Evolutionary conservation across 2,888 invertebrate species (phyloP).

Genomic region (Drosophila macrospina): DNA sequence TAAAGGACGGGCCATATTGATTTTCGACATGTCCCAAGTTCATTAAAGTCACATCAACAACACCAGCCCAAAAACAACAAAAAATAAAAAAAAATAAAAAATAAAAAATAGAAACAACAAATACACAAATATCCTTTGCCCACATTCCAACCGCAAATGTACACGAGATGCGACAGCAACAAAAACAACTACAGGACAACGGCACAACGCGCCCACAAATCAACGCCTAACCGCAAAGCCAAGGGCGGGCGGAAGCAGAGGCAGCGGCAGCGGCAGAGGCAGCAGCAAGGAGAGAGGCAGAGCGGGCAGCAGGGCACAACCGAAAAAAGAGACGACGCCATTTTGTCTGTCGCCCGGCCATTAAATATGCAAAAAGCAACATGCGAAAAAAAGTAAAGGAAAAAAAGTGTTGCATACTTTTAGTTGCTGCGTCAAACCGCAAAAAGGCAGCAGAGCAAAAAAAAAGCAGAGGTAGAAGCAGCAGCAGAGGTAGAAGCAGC

Average conservation of each 20-base stretch:
- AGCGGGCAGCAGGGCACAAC: slow-evolving; percentile 3
- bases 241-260: slow-evolving; percentile 1
- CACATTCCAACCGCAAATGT: slow-evolving; percentile 71
- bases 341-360: slow-evolving; percentile 74
- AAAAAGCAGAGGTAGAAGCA: slow-evolving; percentile 42
- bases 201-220: slow-evolving; percentile 69
- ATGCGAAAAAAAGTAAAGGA: slow-evolving; percentile 57
- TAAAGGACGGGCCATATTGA: slow-evolving; percentile 61
- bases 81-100: slow-evolving; percentile 19
- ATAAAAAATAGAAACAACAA: slow-evolving; percentile 10
- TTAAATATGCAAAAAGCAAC: slow-evolving; percentile 80
- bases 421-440: slow-evolving; percentile 77
- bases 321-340: slow-evolving; percentile 59
- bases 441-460: slow-evolving; percentile 62
- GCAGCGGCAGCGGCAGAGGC: slow-evolving; percentile 8
- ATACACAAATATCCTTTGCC: slow-evolving; percentile 43
- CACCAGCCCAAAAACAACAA: slow-evolving; percentile 12
- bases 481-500: slow-evolving; percentile 45
- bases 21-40: slow-evolving; percentile 66
- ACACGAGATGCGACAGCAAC: slow-evolving; percentile 60
- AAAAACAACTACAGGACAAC: slow-evolving; percentile 39
- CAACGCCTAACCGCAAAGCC: slow-evolving; percentile 73
- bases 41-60: slow-evolving; percentile 76
- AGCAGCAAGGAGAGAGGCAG: neutral
- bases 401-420: slow-evolving; percentile 79